Conservation (phyloP, 53 echinoderm and acorn worm genomes). For the Temnopleurus reevesii region DNA sequence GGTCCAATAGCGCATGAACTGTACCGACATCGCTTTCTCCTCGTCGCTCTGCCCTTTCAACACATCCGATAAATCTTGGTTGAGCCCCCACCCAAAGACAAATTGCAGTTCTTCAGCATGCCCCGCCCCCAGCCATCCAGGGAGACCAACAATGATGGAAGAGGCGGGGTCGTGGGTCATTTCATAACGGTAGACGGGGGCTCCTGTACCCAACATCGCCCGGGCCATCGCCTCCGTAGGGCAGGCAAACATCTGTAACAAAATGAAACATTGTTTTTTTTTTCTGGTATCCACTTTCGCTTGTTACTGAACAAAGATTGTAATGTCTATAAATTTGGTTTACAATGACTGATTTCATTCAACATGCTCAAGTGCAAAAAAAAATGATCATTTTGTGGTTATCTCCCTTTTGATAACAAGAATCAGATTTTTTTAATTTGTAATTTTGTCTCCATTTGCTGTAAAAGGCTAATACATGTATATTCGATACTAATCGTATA, state of each 20-base stretch:
- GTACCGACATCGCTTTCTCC: slow-evolving; percentile 62
- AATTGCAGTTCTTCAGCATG: slow-evolving; percentile 77
- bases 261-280: no score
- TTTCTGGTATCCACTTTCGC: no score
- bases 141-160: slow-evolving; percentile 45
- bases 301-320: no score
- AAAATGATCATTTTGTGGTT: no score
- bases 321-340: no score
- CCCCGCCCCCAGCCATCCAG: slow-evolving; percentile 72
- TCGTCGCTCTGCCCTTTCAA: slow-evolving; percentile 51
- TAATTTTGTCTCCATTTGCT: no score
- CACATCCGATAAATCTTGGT: neutral
- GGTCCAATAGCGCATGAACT: slow-evolving; percentile 75
- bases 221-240: slow-evolving; percentile 61
- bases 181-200: slow-evolving; percentile 67
- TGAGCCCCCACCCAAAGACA: slow-evolving; percentile 69
- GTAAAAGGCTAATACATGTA: no score
- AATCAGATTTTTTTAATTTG: no score
- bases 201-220: slow-evolving; percentile 16
- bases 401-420: no score
- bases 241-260: slow-evolving; percentile 61
- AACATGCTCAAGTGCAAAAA: no score
- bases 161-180: slow-evolving; percentile 72
- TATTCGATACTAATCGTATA: no score
- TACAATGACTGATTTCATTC: no score